Evolutionary conservation across 2,888 invertebrate genomes (phyloP).

Genomic region (Lasiommata megera): DNA sequence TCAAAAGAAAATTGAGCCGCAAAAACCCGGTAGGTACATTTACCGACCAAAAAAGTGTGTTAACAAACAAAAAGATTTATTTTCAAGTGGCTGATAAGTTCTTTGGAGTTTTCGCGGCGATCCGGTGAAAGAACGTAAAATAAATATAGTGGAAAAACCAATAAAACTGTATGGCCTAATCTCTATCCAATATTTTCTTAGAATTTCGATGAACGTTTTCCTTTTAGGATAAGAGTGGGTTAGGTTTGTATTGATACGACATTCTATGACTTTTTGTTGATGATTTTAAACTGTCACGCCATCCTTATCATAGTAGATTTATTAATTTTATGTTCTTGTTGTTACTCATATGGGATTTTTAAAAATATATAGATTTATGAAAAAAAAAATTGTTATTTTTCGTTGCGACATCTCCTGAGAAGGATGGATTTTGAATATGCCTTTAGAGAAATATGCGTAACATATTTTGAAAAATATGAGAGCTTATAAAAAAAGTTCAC

Average conservation of each 20-base stretch:
- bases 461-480: too few species aligned
- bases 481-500: too few species aligned
- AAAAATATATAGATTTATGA: too few species aligned
- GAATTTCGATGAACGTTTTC: slow-evolving; percentile 71
- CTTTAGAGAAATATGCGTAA: too few species aligned
- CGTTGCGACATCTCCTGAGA: too few species aligned
- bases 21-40: slow-evolving; percentile 40
- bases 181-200: slow-evolving; percentile 80
- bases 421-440: too few species aligned
- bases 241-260: slow-evolving; percentile 43
- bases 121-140: slow-evolving; percentile 64
- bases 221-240: slow-evolving; percentile 45
- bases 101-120: slow-evolving; percentile 48
- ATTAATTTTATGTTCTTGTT: too few species aligned
- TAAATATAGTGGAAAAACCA: slow-evolving; percentile 77
- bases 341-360: too few species aligned
- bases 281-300: too few species aligned
- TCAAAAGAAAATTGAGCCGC: slow-evolving; percentile 49
- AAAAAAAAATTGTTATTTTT: too few species aligned
- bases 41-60: slow-evolving; percentile 63
- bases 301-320: too few species aligned
- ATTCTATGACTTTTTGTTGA: neutral
- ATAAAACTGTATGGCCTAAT: slow-evolving; percentile 80
- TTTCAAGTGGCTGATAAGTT: slow-evolving; percentile 68
- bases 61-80: slow-evolving; percentile 80